A percentile compares a stretch with the other conserved stretches of the same genome.
Conservation (phyloP, 1,140 invertebrate species). For the Alviniconcha marisindica region DNA sequence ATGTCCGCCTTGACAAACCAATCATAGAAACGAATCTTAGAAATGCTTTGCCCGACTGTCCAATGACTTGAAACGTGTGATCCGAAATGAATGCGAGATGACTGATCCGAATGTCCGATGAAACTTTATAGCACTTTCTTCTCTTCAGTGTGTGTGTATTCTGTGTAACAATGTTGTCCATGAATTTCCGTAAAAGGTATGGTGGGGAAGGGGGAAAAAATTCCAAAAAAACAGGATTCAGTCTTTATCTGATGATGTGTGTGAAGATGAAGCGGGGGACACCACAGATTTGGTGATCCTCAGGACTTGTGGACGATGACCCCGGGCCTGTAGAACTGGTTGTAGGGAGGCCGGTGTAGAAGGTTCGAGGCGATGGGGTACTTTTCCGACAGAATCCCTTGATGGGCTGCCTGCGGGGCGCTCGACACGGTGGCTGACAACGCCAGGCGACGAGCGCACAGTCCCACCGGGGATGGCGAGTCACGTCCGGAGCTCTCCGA, state of each 20-base stretch:
- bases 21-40: background rate
- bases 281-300: background rate
- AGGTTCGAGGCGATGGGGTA: slow-evolving; percentile 65
- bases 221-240: background rate
- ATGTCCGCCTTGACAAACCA: background rate
- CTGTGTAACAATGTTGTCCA: slow-evolving; percentile 4
- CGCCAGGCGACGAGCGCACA: slow-evolving; percentile 43
- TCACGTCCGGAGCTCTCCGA: slow-evolving; percentile 64
- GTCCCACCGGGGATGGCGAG: slow-evolving; percentile 52
- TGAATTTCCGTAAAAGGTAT: no score
- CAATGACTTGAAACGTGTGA: no score
- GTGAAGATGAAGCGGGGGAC: slow-evolving; percentile 9
- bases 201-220: background rate
- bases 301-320: slow-evolving; percentile 72
- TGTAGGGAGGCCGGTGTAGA: slow-evolving; percentile 58
- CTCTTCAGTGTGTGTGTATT: slow-evolving; percentile 38
- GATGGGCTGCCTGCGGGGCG: slow-evolving; percentile 32
- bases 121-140: slow-evolving; percentile 32
- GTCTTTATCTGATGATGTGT: background rate
- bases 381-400: slow-evolving; percentile 57
- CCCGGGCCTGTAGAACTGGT: slow-evolving; percentile 63
- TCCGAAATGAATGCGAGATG: background rate
- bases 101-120: no score
- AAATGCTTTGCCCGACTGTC: background rate
- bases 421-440: slow-evolving; percentile 45